phyloP scores from a whole-genome alignment of 2,888 invertebrate species.

The Xanthia icteritia region DNA sequence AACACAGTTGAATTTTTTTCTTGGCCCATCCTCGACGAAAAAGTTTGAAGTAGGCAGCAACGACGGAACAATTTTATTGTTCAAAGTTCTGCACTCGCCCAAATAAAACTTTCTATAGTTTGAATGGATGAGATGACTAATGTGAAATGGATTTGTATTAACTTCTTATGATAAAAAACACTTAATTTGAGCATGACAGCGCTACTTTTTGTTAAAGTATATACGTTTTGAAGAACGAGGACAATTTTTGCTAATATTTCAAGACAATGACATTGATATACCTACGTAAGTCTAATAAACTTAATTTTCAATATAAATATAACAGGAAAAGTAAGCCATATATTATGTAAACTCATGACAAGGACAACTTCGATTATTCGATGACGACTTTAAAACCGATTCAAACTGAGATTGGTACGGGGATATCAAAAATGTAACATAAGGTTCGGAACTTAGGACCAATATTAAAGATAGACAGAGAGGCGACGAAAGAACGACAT shows the following conservation, averaged over 20 bases:
- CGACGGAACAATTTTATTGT: slow-evolving; percentile 28
- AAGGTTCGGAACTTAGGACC: slow-evolving; percentile 4
- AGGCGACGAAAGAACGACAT: slow-evolving; percentile 55
- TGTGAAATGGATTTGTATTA: slow-evolving; percentile 6
- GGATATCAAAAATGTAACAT: not conserved
- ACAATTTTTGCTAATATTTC: slow-evolving; percentile 14
- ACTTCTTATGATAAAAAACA: not conserved
- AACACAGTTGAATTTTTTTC: slow-evolving; percentile 36
- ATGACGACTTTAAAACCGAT: not conserved
- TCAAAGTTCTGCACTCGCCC: slow-evolving; percentile 21
- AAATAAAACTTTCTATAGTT: slow-evolving; percentile 48
- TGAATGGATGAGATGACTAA: slow-evolving; percentile 28
- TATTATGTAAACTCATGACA: not conserved
- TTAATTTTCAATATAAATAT: slow-evolving; percentile 10
- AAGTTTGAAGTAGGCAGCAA: slow-evolving; percentile 23
- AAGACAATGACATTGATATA: slow-evolving; percentile 1
- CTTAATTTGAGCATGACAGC: not conserved
- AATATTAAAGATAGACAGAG: slow-evolving; percentile 40
- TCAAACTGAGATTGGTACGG: not conserved
- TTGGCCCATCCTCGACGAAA: slow-evolving; percentile 26
- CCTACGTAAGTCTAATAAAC: not conserved
- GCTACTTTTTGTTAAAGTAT: not conserved
- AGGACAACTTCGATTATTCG: slow-evolving; percentile 16
- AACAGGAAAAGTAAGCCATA: slow-evolving; percentile 23
- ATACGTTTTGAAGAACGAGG: not conserved